phyloP scores from a whole-genome alignment of 2,888 invertebrate species.

The Drosophila picticornis region DNA sequence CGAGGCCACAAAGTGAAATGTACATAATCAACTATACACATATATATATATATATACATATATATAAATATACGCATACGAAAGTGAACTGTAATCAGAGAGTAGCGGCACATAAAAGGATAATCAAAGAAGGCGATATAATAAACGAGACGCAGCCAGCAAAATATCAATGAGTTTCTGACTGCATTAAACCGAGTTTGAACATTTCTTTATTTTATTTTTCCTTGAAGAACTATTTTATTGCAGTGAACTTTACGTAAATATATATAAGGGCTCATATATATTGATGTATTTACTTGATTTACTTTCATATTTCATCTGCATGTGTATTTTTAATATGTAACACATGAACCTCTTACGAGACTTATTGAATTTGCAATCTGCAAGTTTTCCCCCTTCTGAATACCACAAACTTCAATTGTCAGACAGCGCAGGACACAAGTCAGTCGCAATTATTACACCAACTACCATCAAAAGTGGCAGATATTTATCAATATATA shows the following conservation, averaged over 20 bases:
- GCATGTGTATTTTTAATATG: not conserved
- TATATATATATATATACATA: too few relatives aligned
- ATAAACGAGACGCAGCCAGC: conserved; percentile 12
- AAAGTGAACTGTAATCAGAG: conserved; percentile 44
- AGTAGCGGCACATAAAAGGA: conserved; percentile 27
- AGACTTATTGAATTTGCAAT: not conserved
- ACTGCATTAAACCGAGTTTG: not conserved
- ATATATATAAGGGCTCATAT: not conserved
- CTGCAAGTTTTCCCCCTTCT: not conserved
- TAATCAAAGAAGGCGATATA: conserved; percentile 36
- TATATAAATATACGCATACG: conserved; percentile 3
- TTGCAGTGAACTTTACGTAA: not conserved
- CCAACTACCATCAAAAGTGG: conserved; percentile 21
- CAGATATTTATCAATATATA: not conserved
- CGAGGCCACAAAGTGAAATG: conserved; percentile 35
- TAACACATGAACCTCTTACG: not conserved
- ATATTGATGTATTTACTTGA: not conserved
- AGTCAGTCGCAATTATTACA: conserved; percentile 74
- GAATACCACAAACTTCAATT: conserved; percentile 49
- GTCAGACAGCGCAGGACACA: conserved; percentile 42
- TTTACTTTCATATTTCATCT: not conserved
- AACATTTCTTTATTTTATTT: not conserved
- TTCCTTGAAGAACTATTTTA: not conserved
- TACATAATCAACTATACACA: not conserved
- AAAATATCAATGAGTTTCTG: conserved; percentile 3